Evolutionary conservation across 2,888 invertebrate genomes (phyloP).

Genomic region (Aporophyla nigra): DNA sequence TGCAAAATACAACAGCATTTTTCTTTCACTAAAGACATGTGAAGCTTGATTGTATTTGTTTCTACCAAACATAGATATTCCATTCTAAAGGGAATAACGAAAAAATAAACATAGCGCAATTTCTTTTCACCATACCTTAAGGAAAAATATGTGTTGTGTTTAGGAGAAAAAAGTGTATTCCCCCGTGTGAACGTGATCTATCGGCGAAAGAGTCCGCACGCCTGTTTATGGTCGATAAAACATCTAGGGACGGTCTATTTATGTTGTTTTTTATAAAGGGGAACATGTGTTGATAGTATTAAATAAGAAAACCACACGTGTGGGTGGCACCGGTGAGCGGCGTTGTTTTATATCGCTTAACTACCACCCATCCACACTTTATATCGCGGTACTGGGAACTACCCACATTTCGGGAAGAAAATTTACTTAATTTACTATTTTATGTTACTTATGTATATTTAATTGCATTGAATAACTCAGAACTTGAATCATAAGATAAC

Average conservation of each 20-base stretch:
- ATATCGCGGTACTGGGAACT: slow-evolving; percentile 1
- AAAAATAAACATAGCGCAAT: slow-evolving; percentile 51
- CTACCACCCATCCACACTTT: slow-evolving; percentile 21
- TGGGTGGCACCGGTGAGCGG: slow-evolving; percentile 75
- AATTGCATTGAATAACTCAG: neutral
- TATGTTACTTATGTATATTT: no score
- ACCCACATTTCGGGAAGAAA: neutral
- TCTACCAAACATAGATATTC: slow-evolving; percentile 4
- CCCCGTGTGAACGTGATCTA: slow-evolving; percentile 82
- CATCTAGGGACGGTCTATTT: slow-evolving; percentile 85
- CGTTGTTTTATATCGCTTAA: slow-evolving; percentile 43
- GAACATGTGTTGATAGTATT: slow-evolving; percentile 84
- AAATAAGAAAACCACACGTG: slow-evolving; percentile 76
- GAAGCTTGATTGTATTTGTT: slow-evolving; percentile 41
- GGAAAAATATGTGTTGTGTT: slow-evolving; percentile 64
- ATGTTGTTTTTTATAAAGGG: slow-evolving; percentile 81
- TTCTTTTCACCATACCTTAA: slow-evolving; percentile 61
- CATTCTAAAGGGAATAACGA: slow-evolving; percentile 19
- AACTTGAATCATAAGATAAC: neutral
- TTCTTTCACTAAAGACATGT: slow-evolving; percentile 13
- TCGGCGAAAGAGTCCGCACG: slow-evolving; percentile 82
- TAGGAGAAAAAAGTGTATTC: slow-evolving; percentile 73
- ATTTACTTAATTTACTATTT: neutral
- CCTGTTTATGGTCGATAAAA: slow-evolving; percentile 88
- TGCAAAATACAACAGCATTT: slow-evolving; percentile 6